These are phyloP conservation scores for Drosophila kikkawai DNA, from an alignment of 1,140 invertebrate species.

Conservation along the genomic window DNA sequence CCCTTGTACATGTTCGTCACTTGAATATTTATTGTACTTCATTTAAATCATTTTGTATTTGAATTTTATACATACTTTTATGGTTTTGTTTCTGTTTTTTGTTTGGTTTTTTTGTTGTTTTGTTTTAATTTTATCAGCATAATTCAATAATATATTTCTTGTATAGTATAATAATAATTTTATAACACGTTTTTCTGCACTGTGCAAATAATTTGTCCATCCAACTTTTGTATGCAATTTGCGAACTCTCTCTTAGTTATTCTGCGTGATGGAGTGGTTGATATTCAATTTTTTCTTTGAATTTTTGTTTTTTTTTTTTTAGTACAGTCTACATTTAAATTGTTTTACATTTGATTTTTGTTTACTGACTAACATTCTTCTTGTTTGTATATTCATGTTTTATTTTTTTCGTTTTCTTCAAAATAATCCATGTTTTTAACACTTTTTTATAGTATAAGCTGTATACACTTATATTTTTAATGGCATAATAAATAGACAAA, in stretches of 20 bases:
- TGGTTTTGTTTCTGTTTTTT: conserved; percentile 4
- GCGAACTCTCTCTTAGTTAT: conserved; percentile 31
- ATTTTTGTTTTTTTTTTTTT: conserved; percentile 22
- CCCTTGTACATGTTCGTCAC: conserved; percentile 46
- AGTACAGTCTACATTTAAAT: conserved; percentile 56
- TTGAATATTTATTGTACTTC: conserved; percentile 68
- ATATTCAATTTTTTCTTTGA: conserved; percentile 48
- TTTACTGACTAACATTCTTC: conserved; percentile 49
- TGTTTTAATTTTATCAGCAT: conserved; percentile 58
- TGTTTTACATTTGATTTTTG: conserved; percentile 54
- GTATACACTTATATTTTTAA: conserved; percentile 44
- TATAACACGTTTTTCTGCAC: conserved; percentile 57
- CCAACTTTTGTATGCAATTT: conserved; percentile 43
- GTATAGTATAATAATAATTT: conserved; percentile 56
- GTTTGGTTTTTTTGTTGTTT: conserved; percentile 1
- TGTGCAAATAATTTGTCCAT: conserved; percentile 53
- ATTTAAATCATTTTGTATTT: conserved; percentile 65
- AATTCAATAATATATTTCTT: conserved; percentile 60
- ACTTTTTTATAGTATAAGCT: conserved; percentile 40
- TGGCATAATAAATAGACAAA: conserved; percentile 53
- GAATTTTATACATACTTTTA: conserved; percentile 53
- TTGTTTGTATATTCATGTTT: conserved; percentile 34
- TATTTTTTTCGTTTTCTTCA: conserved; percentile 9
- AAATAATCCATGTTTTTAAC: conserved; percentile 54
- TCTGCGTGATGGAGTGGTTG: conserved; percentile 48